Percentiles rank a stretch among this genome's conserved stretches.
These are phyloP conservation scores for Bombus ignitus DNA, from an alignment of 1,140 invertebrate species.

Conservation along the genomic window DNA sequence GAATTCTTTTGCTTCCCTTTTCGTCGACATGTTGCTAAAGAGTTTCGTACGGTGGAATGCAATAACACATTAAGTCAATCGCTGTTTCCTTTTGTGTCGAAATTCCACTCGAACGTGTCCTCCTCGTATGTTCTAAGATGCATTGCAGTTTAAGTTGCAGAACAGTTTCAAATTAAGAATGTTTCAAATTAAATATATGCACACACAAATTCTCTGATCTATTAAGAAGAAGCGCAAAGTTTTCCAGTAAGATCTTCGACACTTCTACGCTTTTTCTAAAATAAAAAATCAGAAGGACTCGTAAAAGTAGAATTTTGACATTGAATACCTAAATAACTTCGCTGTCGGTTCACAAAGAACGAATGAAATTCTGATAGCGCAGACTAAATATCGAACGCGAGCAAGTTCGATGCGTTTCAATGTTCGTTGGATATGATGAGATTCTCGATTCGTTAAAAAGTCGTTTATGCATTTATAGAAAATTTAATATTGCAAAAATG, in stretches of 20 bases:
- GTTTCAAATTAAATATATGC: too few species aligned
- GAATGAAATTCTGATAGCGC: background rate
- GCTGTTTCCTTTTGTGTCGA: background rate
- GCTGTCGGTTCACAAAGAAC: too few species aligned
- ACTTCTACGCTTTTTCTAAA: too few species aligned
- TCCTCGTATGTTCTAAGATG: background rate
- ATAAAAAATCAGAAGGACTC: too few species aligned
- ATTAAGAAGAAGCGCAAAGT: too few species aligned
- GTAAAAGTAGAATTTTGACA: too few species aligned
- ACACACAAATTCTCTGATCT: too few species aligned
- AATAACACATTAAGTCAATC: background rate
- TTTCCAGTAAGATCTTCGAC: too few species aligned
- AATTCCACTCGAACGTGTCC: background rate
- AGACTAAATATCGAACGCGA: slow-evolving; percentile 27
- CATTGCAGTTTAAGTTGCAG: too few species aligned
- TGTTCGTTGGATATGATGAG: background rate
- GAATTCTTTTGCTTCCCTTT: background rate
- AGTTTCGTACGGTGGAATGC: background rate
- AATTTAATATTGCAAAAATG: too few species aligned
- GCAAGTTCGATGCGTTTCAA: too few species aligned
- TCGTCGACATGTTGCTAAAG: background rate
- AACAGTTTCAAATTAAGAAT: too few species aligned
- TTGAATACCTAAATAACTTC: background rate
- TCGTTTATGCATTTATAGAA: background rate
- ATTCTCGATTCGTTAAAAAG: background rate